These are phyloP conservation scores for Eriocheir sinensis DNA, from an alignment of 1,140 invertebrate species.

Conservation along the genomic window DNA sequence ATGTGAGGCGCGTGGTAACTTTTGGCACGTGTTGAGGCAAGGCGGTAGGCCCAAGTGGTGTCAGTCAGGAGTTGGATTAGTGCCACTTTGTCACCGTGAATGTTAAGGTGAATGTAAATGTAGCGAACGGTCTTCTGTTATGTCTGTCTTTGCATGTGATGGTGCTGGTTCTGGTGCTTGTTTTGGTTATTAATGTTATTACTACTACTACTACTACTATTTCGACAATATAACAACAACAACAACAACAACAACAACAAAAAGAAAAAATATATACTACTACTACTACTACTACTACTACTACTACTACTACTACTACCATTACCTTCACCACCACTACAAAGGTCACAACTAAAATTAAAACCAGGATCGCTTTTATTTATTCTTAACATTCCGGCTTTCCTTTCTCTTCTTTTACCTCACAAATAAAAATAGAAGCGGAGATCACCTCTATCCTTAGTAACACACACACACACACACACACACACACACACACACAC, in stretches of 20 bases:
- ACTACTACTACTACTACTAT: not conserved
- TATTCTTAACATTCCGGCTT: no score
- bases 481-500: conserved; percentile 22
- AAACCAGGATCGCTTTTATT: no score
- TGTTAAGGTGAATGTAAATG: not conserved
- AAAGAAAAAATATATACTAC: no score
- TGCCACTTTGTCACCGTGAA: not conserved
- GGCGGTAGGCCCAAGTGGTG: not conserved
- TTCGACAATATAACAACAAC: not conserved
- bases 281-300: not conserved
- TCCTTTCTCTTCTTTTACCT: no score
- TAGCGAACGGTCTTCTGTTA: not conserved
- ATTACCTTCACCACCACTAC: not conserved
- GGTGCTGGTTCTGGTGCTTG: not conserved
- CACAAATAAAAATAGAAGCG: no score
- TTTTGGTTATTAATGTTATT: not conserved
- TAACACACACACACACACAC: not conserved
- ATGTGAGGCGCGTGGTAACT: not conserved
- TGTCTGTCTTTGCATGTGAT: not conserved
- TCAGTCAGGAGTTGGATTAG: not conserved
- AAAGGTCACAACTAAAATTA: no score
- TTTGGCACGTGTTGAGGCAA: not conserved
- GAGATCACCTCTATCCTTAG: no score
- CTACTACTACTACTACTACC: not conserved
- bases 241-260: not conserved